A percentile compares a stretch with the other conserved stretches of the same genome.
Evolutionary conservation across 1,140 invertebrate genomes (phyloP).

Genomic region (Scaptomyza graminum): DNA sequence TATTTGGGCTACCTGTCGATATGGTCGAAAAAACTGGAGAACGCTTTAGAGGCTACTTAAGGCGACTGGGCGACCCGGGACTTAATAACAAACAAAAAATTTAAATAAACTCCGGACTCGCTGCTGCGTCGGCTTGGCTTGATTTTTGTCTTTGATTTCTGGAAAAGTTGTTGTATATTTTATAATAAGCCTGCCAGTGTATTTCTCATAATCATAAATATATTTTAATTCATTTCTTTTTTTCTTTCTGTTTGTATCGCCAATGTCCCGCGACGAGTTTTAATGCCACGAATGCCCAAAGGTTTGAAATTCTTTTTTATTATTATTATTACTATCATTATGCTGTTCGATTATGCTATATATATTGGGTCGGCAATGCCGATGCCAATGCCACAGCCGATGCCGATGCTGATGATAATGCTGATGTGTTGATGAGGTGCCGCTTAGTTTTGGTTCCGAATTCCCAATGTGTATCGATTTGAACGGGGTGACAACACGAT

Average conservation of each 20-base stretch:
- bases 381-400: neutral
- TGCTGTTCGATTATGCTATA: conserved; percentile 11
- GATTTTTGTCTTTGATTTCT: conserved; percentile 76
- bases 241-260: conserved; percentile 63
- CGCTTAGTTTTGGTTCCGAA: conserved; percentile 61
- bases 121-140: conserved; percentile 54
- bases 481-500: conserved; percentile 33
- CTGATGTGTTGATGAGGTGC: conserved; percentile 81
- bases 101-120: conserved; percentile 61
- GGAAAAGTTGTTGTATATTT: conserved; percentile 80
- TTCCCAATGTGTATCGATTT: conserved; percentile 62
- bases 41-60: conserved; percentile 58
- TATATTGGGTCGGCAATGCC: neutral
- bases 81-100: no score
- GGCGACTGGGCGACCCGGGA: conserved; percentile 35
- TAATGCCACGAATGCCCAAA: conserved; percentile 32
- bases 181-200: conserved; percentile 74
- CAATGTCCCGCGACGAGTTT: conserved; percentile 38
- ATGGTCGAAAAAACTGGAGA: conserved; percentile 42
- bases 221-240: no score
- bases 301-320: conserved; percentile 37
- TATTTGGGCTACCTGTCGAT: conserved; percentile 82
- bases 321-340: conserved; percentile 50
- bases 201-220: conserved; percentile 82
- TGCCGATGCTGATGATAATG: conserved; percentile 69